Base-by-base conservation (phyloP, 64 coral and sea anemone species). In the Montipora capricornis region DNA sequence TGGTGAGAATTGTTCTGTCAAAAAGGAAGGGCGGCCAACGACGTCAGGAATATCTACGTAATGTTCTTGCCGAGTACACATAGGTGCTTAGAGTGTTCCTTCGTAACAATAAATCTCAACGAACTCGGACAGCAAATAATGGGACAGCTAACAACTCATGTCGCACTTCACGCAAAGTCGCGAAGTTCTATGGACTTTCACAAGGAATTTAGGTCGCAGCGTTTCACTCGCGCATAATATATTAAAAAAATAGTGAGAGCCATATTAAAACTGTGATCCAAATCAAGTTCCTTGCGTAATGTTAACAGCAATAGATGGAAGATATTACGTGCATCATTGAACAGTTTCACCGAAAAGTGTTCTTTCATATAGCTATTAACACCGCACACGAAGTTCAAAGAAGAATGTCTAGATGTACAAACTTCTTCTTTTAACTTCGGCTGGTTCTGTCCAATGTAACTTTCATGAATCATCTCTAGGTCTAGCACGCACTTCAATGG, bases 301-400 rank as follows among this genome's bases (percentile, higher is more conserved):
- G 71, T 73, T 20, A 51, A 86, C 82, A 51, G 8, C 45, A 73
- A 48, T 8, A 71, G 71, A 82, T 68, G 37, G 49, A 68, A 86
- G 82, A 86, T 71, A 6, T 86, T 86, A 71, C 82, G 44, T 71
- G 82, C 64, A 62, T 24, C 47, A 71, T 14, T 17, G 64, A 8
- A 49, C 62, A 19, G n/a, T 68, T 86, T 22, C 67, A 12, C 22
- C 17, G 66, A 86, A 62, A 15, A 68, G 19, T 44, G 7, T 10
- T 22, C 20, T 70, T 46, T 55, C 70, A 71, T 49, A 44, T 15
- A 7, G 82, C 17, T 20, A 85, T 69, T 49, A 19, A 48, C 15
- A 70, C 62, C 19, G 64, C 1, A 9, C 6, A 3, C 17, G 71
- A 68, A 8, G 82, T 22, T 49, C 17, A 71, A 49, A 70, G 8